These are phyloP conservation scores for Sebastes melanostomus DNA, from an alignment of 2,797 vertebrate genomes.

Conservation along the genomic window DNA sequence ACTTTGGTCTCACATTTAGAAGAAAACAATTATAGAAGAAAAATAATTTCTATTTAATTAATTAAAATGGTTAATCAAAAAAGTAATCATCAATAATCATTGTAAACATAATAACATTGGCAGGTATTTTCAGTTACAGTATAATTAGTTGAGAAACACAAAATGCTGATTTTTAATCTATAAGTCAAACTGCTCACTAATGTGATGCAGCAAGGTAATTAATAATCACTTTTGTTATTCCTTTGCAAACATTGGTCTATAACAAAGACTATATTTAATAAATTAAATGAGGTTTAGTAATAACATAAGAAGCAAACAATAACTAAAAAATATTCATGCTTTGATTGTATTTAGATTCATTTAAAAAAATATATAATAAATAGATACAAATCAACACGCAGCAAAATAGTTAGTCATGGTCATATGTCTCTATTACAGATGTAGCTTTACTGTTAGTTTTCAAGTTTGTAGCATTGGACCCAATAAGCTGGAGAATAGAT, in stretches of 20 bases:
- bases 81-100: background rate
- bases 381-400: background rate
- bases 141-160: background rate
- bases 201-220: background rate
- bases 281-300: background rate
- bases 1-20: background rate
- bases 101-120: background rate
- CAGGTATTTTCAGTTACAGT: background rate
- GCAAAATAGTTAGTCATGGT: background rate
- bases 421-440: background rate
- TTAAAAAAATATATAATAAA: fast-evolving
- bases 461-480: background rate
- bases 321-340: background rate
- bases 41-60: background rate
- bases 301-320: background rate
- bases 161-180: background rate
- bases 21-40: background rate
- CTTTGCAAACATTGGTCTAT: background rate
- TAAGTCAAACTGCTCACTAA: background rate
- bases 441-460: background rate
- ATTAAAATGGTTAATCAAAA: no score
- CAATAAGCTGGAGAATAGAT: slow-evolving; percentile 1
- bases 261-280: background rate
- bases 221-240: background rate
- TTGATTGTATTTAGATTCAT: background rate